Evolutionary conservation across 2,888 invertebrate species (phyloP), one percentile per base, ranked within the genome.

Genomic region (Microplitis deprimator): DNA sequence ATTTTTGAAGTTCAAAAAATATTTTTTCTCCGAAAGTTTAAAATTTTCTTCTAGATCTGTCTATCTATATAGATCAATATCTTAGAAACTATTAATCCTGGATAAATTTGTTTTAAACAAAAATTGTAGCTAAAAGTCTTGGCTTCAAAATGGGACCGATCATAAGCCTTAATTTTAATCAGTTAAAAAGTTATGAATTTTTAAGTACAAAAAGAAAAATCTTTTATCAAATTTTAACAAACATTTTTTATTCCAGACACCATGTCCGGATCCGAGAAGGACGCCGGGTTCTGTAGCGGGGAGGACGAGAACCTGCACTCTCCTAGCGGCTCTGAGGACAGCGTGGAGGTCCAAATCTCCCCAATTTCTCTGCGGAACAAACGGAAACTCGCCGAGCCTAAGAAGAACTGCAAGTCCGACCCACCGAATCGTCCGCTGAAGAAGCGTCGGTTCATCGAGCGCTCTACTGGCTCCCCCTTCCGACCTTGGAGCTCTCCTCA

Each of bases 231-330:
- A 29, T 29, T 4, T 29, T 29, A 29, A 50, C 50, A 0, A 1
- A 50, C 1, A 5, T n/a, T 41, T 68, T 41, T 38, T 80, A 90
- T 91, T 93, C 13, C 92, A 93, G 93, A 88, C 73, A 88, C 87
- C 59, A 91, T 91, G 90, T 88, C 91, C 40, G 88, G 87, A 68
- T 87, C 92, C 75, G 93, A 93, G 78, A 91, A 92, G 74, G 95
- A 95, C 86, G 94, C 94, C 5, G 95, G 94, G 70, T 94, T 95
- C 89, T 94, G 94, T 81, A 94, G 94, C 0, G 94, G 94, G 2
- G 94, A 93, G 0, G 95, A 94, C 82, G 95, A 95, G 84, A 93
- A 94, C 5, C 87, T 92, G 6, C 92, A 92, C 79, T 93, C 93
- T n/a, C 93, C 93, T 39, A 93, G 93, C 8, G 92, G 92, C 76